Evolutionary conservation across 1,140 invertebrate species (phyloP).

Genomic region (Cyclargus thomasi): DNA sequence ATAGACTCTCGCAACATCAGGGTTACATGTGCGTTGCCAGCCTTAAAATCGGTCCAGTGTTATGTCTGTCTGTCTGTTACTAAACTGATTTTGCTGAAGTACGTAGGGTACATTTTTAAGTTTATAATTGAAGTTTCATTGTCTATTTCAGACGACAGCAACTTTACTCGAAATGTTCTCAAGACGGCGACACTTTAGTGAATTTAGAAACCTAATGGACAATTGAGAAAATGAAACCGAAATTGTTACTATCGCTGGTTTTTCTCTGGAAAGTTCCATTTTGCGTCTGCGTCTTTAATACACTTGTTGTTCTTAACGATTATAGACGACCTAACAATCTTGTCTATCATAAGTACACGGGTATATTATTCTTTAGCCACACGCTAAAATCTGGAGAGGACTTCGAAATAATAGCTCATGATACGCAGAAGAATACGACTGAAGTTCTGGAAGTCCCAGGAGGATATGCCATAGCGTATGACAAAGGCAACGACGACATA

Average conservation of each 20-base stretch:
- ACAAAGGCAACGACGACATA: constrained; percentile 51
- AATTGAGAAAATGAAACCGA: constrained; percentile 39
- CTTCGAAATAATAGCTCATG: constrained; percentile 46
- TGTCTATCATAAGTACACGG: constrained; percentile 50
- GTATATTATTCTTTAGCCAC: constrained; percentile 52
- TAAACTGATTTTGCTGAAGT: too few relatives aligned
- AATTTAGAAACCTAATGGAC: constrained; percentile 25
- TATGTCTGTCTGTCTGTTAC: too few relatives aligned
- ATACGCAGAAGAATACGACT: constrained; percentile 37
- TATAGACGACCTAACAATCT: constrained; percentile 49
- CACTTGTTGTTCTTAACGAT: constrained; percentile 35
- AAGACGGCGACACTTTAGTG: neutral
- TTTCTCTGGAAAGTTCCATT: constrained; percentile 19
- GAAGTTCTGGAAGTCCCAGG: constrained; percentile 41
- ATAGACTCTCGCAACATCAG: too few relatives aligned
- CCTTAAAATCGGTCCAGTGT: too few relatives aligned
- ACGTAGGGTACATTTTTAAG: too few relatives aligned
- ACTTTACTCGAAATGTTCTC: neutral
- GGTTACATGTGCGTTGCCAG: too few relatives aligned
- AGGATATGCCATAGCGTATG: constrained; percentile 57
- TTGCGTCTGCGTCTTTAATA: constrained; percentile 40
- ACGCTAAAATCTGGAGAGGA: constrained; percentile 44
- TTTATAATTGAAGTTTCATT: too few relatives aligned
- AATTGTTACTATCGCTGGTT: constrained; percentile 37
- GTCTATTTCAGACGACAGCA: too few relatives aligned